Base-by-base conservation (phyloP, 2,797 vertebrate genomes). In the Hoplostethus atlanticus region DNA sequence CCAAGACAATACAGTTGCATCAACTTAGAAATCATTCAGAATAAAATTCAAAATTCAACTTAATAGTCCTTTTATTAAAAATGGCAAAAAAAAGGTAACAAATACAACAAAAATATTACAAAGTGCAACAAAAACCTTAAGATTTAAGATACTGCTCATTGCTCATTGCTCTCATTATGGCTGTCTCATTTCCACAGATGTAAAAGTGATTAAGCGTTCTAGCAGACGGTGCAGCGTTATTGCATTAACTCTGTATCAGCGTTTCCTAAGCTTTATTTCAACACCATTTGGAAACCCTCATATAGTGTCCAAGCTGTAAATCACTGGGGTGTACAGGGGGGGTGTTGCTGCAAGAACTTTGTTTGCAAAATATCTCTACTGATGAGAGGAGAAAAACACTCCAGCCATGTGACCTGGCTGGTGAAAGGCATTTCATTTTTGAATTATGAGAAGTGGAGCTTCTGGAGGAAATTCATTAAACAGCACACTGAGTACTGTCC, bases 341-440 rank as follows among this genome's bases (percentile, higher is more conserved):
- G 71, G 77, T 63, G 56, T 66, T 81, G 60, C 68, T 65, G 80
- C 84, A 86, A 89, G 65, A 85, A 63, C 56, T 58, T 76, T 58
- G 46, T 74, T 84, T 87, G 66, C 81, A 80, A 84, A 85, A 81
- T 61, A 73, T 73, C 46, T 40, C 42, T 42, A 5, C 47, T 73
- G 61, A 68, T 68, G 53, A 83, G 48, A 78, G 59, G 77, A 70
- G 77, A 68, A 67, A 63, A 69, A 75, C 79, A 64, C 63, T 75
- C 68, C 68, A 21, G 77, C 63, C 48, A 5, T 68, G 61, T 38
- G 64, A 80, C 17, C 31, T 72, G 61, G 40, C 6, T 34, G 51
- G 71, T 60, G 21, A 68, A 60, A 71, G 46, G 5, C 51, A 57
- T 69, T 58, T 5, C 51, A 59, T 69, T 58, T 59, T 21, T 63